phyloP scores from a whole-genome alignment of 2,888 invertebrate genomes.

The Drosophila neotestacea region DNA sequence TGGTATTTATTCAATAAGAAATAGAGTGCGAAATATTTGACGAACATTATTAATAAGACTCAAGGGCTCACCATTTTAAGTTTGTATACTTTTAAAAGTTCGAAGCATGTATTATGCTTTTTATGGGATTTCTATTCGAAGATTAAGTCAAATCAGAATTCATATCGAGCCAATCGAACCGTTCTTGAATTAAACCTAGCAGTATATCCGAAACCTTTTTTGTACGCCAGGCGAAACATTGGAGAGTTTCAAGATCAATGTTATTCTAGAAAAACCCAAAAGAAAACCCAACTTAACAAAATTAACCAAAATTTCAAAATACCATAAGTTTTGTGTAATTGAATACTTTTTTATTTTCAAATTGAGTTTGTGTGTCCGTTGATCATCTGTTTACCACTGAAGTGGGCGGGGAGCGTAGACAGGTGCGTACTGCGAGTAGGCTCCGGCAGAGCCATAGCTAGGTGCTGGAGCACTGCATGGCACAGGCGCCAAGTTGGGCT shows the following conservation, averaged over 20 bases:
- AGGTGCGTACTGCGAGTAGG: conserved; percentile 80
- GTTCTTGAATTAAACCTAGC: too few species aligned
- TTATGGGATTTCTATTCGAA: too few species aligned
- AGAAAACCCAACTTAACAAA: not conserved
- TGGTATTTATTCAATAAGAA: not conserved
- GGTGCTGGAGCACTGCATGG: conserved; percentile 74
- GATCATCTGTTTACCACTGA: conserved; percentile 37
- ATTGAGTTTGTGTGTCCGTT: not conserved
- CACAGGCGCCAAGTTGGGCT: conserved; percentile 78
- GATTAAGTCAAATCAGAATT: too few species aligned
- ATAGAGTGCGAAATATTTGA: too few species aligned
- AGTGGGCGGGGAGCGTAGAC: conserved; percentile 64
- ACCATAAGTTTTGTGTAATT: not conserved
- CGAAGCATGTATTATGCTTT: too few species aligned
- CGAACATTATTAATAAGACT: too few species aligned
- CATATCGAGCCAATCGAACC: too few species aligned
- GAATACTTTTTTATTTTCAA: conserved; percentile 24
- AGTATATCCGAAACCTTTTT: too few species aligned
- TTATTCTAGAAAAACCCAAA: not conserved
- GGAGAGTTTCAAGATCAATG: too few species aligned
- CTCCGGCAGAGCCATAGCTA: conserved; percentile 76
- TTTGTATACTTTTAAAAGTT: too few species aligned
- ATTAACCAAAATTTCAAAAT: not conserved
- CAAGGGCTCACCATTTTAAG: too few species aligned
- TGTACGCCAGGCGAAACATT: too few species aligned